Conservation (phyloP, 2,113 vertebrate species). For the Rhagologus leucostigma region DNA sequence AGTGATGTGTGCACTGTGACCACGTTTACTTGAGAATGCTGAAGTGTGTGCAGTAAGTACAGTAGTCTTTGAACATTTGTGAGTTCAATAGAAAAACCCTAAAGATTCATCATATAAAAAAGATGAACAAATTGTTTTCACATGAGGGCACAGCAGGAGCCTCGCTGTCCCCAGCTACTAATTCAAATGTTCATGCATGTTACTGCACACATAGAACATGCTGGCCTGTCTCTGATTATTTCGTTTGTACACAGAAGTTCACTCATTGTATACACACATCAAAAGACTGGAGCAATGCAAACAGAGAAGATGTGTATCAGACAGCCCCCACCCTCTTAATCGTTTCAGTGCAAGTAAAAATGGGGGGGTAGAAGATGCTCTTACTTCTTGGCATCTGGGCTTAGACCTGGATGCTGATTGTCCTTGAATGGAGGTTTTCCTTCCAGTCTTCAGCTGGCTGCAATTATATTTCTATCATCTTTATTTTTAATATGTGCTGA, state of each 20-base stretch:
- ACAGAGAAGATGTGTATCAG: background rate
- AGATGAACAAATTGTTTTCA: background rate
- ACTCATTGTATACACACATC: background rate
- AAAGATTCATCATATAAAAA: background rate
- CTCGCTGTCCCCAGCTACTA: background rate
- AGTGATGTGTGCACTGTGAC: accelerated
- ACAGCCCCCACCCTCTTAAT: background rate
- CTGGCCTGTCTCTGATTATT: background rate
- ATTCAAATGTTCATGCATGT: background rate
- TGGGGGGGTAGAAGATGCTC: background rate
- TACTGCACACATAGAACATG: background rate
- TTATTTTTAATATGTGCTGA: conserved; percentile 11
- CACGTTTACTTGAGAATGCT: accelerated
- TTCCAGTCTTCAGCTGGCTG: conserved; percentile 8
- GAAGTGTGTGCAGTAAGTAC: background rate
- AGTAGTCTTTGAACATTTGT: background rate
- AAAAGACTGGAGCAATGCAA: background rate
- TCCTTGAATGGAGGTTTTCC: background rate
- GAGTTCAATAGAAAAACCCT: background rate
- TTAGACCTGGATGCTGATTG: background rate
- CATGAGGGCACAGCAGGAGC: background rate
- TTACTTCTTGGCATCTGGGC: background rate
- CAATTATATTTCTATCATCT: conserved; percentile 24
- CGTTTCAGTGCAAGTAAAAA: background rate
- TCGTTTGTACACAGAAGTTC: background rate